Evolutionary conservation across 2,888 invertebrate genomes (phyloP).

Genomic region (Eulithis prunata): DNA sequence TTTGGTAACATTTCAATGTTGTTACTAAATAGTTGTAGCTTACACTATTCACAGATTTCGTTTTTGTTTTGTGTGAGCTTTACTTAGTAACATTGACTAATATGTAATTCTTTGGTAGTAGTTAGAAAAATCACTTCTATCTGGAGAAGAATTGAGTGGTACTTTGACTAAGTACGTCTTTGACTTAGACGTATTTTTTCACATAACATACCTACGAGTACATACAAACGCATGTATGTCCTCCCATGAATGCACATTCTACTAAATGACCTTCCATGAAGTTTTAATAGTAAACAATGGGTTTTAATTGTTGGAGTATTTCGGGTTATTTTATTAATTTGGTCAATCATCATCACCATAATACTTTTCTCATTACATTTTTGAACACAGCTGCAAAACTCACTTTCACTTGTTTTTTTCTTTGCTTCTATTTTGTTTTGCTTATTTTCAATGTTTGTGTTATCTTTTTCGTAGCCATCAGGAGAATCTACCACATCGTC

Average conservation of each 20-base stretch:
- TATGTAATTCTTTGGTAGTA: neutral
- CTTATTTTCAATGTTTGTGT: constrained; percentile 45
- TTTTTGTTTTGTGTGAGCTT: neutral
- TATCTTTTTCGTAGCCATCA: constrained; percentile 77
- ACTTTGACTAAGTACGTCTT: too few species aligned
- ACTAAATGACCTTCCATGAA: too few species aligned
- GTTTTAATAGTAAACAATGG: too few species aligned
- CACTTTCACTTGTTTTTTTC: constrained; percentile 33
- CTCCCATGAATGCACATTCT: too few species aligned
- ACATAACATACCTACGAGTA: too few species aligned
- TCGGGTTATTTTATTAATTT: too few species aligned
- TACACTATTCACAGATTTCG: too few species aligned
- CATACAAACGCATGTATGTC: too few species aligned
- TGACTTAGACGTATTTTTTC: too few species aligned
- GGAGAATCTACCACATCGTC: constrained; percentile 81
- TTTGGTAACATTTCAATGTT: too few species aligned
- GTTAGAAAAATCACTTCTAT: neutral
- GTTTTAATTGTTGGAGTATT: too few species aligned
- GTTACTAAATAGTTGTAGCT: too few species aligned
- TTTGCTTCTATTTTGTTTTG: constrained; percentile 55
- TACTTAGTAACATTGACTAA: neutral
- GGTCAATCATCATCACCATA: neutral
- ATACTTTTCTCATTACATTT: neutral
- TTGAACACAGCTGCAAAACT: constrained; percentile 27
- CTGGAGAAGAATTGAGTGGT: neutral